Evolutionary conservation across 2,797 vertebrate species (phyloP), one percentile per base, ranked within the genome.

Genomic region (Zonotrichia albicollis): DNA sequence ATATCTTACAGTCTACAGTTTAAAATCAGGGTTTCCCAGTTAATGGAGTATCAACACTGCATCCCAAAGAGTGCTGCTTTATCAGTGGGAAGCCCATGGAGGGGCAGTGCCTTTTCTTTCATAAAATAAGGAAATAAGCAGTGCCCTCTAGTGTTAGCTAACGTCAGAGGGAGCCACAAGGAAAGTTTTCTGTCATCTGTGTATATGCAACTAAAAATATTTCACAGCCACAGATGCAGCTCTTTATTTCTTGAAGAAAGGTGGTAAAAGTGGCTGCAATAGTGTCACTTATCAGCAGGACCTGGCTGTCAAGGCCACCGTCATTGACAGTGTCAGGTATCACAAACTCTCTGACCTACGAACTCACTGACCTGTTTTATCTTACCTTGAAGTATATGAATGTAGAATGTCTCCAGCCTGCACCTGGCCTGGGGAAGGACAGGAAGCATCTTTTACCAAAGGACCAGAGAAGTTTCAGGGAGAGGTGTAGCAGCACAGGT

Each of bases 81-180:
- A 6, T 45, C 40, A 43, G 17, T 13, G 16, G 45, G 70, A 85
- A 92, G 30, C 42, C 21, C 11, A 13, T 40, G 55, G 54, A 70
- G 21, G 36, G 23, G 9, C 18, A 70, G 23, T 57, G 34, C 10
- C 21, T 53, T 74, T 60, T n/a, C 64, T 60, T 75, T 48, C 34
- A 12, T 64, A 74, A 76, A 66, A 94, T 95, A 84, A 62, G 42
- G 81, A 36, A 95, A 84, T 94, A 77, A 84, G 83, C 87, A 93
- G 82, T 82, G 95, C 93, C 95, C 94, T 96, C 95, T 96, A 95
- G 95, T 54, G 96, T 81, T 90, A 51, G 32, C 45, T 84, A 79
- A 26, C 3, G 2, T 53, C 6, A 51, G 50, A 79, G 38, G 23
- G 55, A 57, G 25, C n/a, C 13, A 42, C n/a, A 18, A n/a, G 16